These are phyloP conservation scores for Clarias fuscus DNA, from an alignment of 2,797 vertebrate genomes.

Conservation along the genomic window DNA sequence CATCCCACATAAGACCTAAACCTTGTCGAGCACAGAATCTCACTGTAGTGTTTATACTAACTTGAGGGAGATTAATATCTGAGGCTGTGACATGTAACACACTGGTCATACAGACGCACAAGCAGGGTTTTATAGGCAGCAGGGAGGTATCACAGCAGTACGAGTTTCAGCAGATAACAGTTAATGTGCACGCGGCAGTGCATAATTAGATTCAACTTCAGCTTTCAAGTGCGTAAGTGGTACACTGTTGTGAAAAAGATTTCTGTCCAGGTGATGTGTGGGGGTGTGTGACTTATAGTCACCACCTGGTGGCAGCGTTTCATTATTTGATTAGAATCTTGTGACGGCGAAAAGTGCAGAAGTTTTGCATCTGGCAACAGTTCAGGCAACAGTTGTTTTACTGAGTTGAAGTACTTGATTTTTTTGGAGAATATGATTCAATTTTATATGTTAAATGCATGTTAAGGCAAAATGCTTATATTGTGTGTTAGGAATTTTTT, in stretches of 20 bases:
- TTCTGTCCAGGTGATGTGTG: background rate
- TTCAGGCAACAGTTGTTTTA: background rate
- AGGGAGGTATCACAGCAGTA: constrained; percentile 8
- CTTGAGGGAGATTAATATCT: too few relatives aligned
- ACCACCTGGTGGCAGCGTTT: constrained; percentile 50
- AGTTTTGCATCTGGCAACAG: background rate
- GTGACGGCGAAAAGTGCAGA: background rate
- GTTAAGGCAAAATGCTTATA: background rate
- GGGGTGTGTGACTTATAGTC: background rate
- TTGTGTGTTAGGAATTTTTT: too few relatives aligned
- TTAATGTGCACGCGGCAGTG: background rate
- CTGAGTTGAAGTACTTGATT: background rate
- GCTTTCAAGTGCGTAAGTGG: background rate
- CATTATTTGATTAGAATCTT: constrained; percentile 3
- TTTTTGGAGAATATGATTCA: background rate
- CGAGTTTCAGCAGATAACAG: constrained; percentile 25
- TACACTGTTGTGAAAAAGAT: background rate
- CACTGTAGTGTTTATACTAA: background rate
- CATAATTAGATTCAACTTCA: background rate
- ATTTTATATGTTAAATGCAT: background rate
- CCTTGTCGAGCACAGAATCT: background rate
- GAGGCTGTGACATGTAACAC: constrained; percentile 1
- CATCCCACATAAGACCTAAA: background rate
- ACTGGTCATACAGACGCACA: constrained; percentile 35
- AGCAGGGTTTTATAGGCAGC: constrained; percentile 19